Base-by-base conservation (phyloP, 2,113 vertebrate species). In the Gobius niger region DNA sequence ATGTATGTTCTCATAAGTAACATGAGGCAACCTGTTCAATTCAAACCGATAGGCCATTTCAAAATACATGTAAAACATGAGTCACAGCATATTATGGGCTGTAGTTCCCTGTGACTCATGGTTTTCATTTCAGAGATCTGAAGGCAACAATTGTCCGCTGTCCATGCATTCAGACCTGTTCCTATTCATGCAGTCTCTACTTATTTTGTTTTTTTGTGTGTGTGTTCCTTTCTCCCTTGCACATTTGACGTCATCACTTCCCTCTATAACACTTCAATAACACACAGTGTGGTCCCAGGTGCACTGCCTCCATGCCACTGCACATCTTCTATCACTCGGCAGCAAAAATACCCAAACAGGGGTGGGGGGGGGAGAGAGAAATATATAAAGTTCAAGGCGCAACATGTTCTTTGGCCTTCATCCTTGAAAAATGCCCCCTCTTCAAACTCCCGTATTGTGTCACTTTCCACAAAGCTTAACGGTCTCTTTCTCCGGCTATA, bases 371-470 rank as follows among this genome's bases (percentile, higher is more conserved):
- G 9, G n/a, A n/a, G n/a, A n/a, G n/a, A 53, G 24, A 12, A 54
- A 41, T 41, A 59, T 7, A 59, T 56, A 24, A 34, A 34, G 41
- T 60, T 42, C 40, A 60, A 42, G 40, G 56, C 9, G 56, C 34
- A 60, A 60, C 34, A n/a, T 42, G 56, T 59, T 59, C 34, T 9
- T 24, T 60, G 57, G 57, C 57, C 57, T 60, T 42, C 40, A 42
- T 44, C 40, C 34, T 40, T n/a, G 34, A 60, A 9, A 44, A 60
- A 60, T 7, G 14, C 7, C 8, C 0, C 40, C 9, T 16, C 40
- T 50, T 44, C 40, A 52, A 54, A 10, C 10, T 34, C 7, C 41
- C 56, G 1, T 62, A 16, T 46, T 46, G 42, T 44, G 5, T 62
- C n/a, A 46, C 42, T 18, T 16, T 3, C 8, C 10, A 12, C 16